Conservation (phyloP, 2,113 vertebrate genomes). For the Mus pahari region DNA sequence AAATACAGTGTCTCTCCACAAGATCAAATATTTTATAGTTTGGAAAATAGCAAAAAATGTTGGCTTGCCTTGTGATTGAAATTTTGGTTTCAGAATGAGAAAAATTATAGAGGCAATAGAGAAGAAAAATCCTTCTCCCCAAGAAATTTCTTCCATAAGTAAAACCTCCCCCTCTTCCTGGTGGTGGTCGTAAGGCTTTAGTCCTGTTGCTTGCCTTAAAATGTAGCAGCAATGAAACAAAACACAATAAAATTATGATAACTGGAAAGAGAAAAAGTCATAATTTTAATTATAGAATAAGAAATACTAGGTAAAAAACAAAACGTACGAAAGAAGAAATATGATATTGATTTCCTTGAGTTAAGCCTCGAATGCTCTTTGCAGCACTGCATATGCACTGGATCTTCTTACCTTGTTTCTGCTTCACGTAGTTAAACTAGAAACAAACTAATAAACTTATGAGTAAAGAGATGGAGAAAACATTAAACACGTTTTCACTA, state of each 20-base stretch:
- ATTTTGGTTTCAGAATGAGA: slow-evolving; percentile 26
- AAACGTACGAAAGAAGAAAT: too few relatives aligned
- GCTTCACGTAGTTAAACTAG: background rate
- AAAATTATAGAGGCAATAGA: slow-evolving; percentile 37
- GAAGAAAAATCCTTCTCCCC: background rate
- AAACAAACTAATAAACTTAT: background rate
- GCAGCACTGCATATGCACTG: background rate
- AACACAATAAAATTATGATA: slow-evolving; percentile 17
- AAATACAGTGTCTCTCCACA: slow-evolving; percentile 41
- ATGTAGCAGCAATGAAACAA: slow-evolving; percentile 24
- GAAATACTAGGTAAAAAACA: background rate
- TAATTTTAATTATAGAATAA: background rate
- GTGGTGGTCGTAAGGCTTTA: background rate
- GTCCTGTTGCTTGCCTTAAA: slow-evolving; percentile 29
- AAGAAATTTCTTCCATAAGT: slow-evolving; percentile 3
- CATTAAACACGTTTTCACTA: background rate
- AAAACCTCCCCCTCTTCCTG: background rate
- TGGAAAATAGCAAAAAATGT: slow-evolving; percentile 43
- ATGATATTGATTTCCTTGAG: slow-evolving; percentile 5
- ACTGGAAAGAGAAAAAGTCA: background rate
- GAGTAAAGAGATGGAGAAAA: background rate
- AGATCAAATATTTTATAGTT: slow-evolving; percentile 36
- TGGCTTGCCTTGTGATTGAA: slow-evolving; percentile 43
- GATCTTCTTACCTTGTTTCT: background rate
- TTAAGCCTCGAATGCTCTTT: background rate